phyloP scores from a whole-genome alignment of 2,888 invertebrate genomes.

The Archaeoteleia sp. region DNA sequence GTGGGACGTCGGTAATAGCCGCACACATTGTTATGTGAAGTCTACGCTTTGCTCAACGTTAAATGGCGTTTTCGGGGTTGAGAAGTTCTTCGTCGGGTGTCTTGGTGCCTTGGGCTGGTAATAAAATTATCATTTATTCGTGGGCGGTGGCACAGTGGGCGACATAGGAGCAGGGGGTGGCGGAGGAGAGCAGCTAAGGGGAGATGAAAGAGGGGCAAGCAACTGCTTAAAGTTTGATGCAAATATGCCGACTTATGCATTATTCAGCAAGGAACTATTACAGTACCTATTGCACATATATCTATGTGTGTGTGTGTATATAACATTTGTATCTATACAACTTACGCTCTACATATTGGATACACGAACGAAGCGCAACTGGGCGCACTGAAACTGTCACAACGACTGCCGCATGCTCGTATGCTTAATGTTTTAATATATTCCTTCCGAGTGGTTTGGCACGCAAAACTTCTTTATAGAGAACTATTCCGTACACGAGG shows the following conservation, averaged over 20 bases:
- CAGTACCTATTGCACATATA: conserved; percentile 58
- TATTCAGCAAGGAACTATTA: conserved; percentile 71
- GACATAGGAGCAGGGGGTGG: conserved; percentile 37
- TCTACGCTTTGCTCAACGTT: conserved; percentile 58
- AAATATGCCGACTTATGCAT: conserved; percentile 69
- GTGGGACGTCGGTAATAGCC: conserved; percentile 58
- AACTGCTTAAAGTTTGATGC: conserved; percentile 69
- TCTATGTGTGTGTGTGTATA: conserved; percentile 29
- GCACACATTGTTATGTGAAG: conserved; percentile 62
- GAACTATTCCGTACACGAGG: conserved; percentile 5
- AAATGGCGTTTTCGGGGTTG: conserved; percentile 61
- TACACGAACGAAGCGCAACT: conserved; percentile 61
- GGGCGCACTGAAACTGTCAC: conserved; percentile 60
- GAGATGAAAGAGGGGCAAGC: conserved; percentile 53
- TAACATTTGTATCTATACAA: conserved; percentile 37
- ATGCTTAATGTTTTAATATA: conserved; percentile 65
- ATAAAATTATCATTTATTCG: conserved; percentile 70
- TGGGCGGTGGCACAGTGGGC: conserved; percentile 51
- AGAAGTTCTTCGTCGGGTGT: conserved; percentile 57
- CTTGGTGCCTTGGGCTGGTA: conserved; percentile 61
- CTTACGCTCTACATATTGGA: conserved; percentile 50
- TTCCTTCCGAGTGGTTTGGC: conserved; percentile 63
- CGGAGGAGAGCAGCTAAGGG: conserved; percentile 40
- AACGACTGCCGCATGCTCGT: conserved; percentile 61
- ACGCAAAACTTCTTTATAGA: conserved; percentile 25